Base-by-base conservation (phyloP, 2,888 invertebrate genomes). In the Eucriotettix oculatus region DNA sequence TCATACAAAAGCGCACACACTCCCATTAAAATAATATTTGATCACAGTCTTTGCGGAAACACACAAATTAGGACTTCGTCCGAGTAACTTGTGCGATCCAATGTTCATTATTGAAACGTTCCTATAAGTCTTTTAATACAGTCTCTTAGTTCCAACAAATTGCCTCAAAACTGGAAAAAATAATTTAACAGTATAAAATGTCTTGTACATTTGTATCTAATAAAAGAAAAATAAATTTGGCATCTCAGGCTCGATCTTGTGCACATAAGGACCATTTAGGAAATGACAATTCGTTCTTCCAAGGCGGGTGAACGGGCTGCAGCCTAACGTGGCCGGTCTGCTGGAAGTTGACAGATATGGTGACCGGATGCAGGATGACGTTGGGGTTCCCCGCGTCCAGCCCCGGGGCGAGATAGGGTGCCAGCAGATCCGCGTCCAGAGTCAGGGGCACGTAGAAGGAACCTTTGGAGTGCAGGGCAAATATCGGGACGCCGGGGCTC, bases 401-500 rank as follows among this genome's bases (percentile, higher is more conserved):
- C 16, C 78, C 78, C 64, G 65, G 66, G 10, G 62, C 62, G 40
- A 88, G 74, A 69, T 84, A 84, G 1, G 89, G 85, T 69, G 84
- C 73, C 58, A 92, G 72, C 48, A 85, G 77, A 57, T 85, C 79
- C 68, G 85, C 84, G 67, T 90, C 90, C 58, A 93, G 78, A 64
- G 86, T 86, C 62, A 94, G 74, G 1, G 95, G 94, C 59, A 95
- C 82, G 75, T 95, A 95, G 74, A 87, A 94, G 56, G 84, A 80
- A 52, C 94, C 93, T 64, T 86, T 84, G n/a, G 91, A 82, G 72
- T 94, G 92, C 48, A 95, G 76, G 5, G 91, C 93, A 73, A 95
- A 95, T 52, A 93, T 87, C 0, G 95, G 94, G 57, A 94, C 85
- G 57, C 81, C 79, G 65, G 58, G 58, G 52, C 63, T 60, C 43